Conservation (phyloP, 2,113 vertebrate species). For the Ctenodactylus gundi region DNA sequence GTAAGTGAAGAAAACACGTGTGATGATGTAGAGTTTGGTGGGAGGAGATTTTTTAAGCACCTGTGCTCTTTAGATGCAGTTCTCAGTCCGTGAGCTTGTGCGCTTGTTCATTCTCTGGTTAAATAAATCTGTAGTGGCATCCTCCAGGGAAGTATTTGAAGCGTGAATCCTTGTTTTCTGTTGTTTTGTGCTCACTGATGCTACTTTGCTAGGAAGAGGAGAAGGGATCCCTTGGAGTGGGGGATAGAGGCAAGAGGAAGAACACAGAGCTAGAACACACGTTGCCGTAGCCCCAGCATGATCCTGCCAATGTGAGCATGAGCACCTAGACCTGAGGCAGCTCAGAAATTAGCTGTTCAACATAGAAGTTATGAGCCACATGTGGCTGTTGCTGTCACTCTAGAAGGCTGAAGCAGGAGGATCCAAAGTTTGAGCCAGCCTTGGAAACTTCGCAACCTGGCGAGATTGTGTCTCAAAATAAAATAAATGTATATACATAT, state of each 20-base stretch:
- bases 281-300: neutral
- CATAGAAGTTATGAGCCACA: neutral
- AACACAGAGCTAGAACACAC: neutral
- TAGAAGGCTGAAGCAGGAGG: neutral
- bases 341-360: neutral
- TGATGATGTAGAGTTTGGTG: neutral
- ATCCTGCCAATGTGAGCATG: rapidly evolving
- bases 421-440: neutral
- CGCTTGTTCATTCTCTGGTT: neutral
- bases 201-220: neutral
- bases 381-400: neutral
- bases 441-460: neutral
- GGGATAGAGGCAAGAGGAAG: too few species aligned
- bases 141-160: neutral
- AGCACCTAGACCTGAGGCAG: neutral
- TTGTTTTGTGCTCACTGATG: neutral
- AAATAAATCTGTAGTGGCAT: neutral
- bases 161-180: neutral
- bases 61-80: neutral
- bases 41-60: neutral
- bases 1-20: neutral
- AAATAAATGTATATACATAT: too few species aligned
- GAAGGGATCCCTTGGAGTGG: neutral
- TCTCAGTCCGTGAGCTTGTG: neutral
- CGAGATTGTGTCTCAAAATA: neutral